Evolutionary conservation across 2,113 vertebrate genomes (phyloP), one percentile per base, ranked within the genome.

Genomic region (Argyrosomus japonicus): DNA sequence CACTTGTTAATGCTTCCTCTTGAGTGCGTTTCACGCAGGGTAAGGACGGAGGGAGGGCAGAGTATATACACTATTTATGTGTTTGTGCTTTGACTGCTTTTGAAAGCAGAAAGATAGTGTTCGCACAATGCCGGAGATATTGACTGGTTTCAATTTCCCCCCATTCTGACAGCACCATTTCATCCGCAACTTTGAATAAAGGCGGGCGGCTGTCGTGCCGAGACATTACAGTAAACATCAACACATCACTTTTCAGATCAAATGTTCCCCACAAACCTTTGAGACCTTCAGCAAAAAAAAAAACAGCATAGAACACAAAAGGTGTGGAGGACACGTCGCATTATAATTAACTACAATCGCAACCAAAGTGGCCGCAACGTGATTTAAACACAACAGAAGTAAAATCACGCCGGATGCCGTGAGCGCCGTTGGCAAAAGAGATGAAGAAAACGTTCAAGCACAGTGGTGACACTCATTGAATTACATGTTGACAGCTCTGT

Each of bases 81-180:
- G 25, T 74, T 77, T 50, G 62, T 19, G 32, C 84, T 75, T 53
- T 54, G 69, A 63, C 69, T 78, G 48, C 62, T 45, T 69, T 87
- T 63, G 73, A 56, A 84, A 82, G 79, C 54, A 75, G 54, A 65
- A 85, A 85, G 88, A 87, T 77, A 53, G 84, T 27, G 45, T 81
- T 79, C 23, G 56, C 84, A 83, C 82, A 75, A 81, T 69, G 68
- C 63, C 84, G 9, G 48, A 45, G 83, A 88, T 86, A 88, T 83
- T 45, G 89, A 89, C 85, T 72, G 85, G 85, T 90, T 92, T 92
- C 91, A 85, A 88, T 94, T 92, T 92, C 86, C 91, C 36, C 88
- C 82, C 82, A 10, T 62, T 76, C 70, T 88, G 90, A 91, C 92
- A 90, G 84, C 61, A 40, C 74, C 71, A 81, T 90, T 89, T 83